Percentiles rank a stretch among this genome's conserved stretches.
These are phyloP conservation scores for Amblyteles armatorius DNA, from an alignment of 2,888 invertebrate species.

Conservation along the genomic window DNA sequence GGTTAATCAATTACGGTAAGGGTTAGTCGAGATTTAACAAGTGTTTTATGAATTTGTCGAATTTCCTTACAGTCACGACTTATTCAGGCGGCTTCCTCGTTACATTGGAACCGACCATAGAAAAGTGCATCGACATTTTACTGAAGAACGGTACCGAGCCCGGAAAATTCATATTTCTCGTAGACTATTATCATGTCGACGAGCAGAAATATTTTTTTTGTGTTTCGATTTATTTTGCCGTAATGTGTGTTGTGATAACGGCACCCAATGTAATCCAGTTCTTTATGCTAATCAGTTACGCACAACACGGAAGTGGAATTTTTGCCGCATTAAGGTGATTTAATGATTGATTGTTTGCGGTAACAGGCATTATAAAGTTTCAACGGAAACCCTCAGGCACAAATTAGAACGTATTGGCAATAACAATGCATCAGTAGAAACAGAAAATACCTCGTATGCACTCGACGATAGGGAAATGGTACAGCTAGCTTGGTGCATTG, in stretches of 20 bases:
- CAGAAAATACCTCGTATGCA: too few relatives aligned
- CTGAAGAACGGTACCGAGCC: background rate
- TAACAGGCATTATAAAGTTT: background rate
- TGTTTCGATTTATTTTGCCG: background rate
- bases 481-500: too few relatives aligned
- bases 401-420: slow-evolving; percentile 36
- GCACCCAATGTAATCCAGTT: background rate
- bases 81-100: background rate
- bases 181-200: slow-evolving; percentile 2
- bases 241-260: background rate
- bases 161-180: background rate
- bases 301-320: slow-evolving; percentile 43
- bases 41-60: too few relatives aligned
- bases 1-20: slow-evolving; percentile 9
- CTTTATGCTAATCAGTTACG: slow-evolving; percentile 35
- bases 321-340: slow-evolving; percentile 50
- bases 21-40: too few relatives aligned
- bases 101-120: background rate
- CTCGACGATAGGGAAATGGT: too few relatives aligned
- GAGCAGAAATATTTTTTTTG: slow-evolving; percentile 24
- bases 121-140: slow-evolving; percentile 2
- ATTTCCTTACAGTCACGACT: background rate
- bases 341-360: too few relatives aligned
- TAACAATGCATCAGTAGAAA: background rate
- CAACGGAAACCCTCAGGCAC: slow-evolving; percentile 7